Evolutionary conservation across 2,888 invertebrate genomes (phyloP).

Genomic region (Lycaena phlaeas): DNA sequence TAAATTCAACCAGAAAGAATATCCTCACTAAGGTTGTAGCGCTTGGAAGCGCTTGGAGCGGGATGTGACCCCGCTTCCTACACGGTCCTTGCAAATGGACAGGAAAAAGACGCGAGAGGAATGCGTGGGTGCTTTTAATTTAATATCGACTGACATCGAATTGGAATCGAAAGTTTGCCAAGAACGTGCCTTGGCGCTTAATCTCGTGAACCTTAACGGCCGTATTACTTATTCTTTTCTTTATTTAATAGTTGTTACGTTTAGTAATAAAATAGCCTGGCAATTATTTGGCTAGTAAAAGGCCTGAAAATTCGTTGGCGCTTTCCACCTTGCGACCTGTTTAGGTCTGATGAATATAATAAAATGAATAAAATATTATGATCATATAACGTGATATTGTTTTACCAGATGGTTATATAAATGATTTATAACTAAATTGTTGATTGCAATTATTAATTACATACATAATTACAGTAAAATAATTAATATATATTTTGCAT

Average conservation of each 20-base stretch:
- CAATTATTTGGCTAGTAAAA: too few species aligned
- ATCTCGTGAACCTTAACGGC: conserved; percentile 38
- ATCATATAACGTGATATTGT: too few species aligned
- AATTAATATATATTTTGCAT: too few species aligned
- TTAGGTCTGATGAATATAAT: too few species aligned
- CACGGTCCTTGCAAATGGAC: conserved; percentile 71
- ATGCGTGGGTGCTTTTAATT: conserved; percentile 72
- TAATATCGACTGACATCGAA: conserved; percentile 71
- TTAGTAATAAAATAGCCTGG: background rate
- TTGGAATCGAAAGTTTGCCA: conserved; percentile 67
- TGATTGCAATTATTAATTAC: too few species aligned
- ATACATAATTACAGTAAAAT: too few species aligned
- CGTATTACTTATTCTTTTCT: conserved; percentile 4
- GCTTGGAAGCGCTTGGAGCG: conserved; percentile 40
- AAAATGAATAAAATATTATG: too few species aligned
- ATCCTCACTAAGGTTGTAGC: conserved; percentile 34
- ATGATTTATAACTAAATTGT: too few species aligned
- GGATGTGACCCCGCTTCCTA: conserved; percentile 64
- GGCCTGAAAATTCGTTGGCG: too few species aligned
- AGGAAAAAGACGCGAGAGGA: conserved; percentile 70
- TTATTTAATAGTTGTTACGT: conserved; percentile 2
- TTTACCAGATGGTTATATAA: too few species aligned
- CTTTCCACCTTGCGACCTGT: too few species aligned
- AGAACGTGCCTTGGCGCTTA: conserved; percentile 59
- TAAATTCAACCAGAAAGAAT: conserved; percentile 26